Conservation (phyloP, 2,888 invertebrate species). For the Apodemia mormo region DNA sequence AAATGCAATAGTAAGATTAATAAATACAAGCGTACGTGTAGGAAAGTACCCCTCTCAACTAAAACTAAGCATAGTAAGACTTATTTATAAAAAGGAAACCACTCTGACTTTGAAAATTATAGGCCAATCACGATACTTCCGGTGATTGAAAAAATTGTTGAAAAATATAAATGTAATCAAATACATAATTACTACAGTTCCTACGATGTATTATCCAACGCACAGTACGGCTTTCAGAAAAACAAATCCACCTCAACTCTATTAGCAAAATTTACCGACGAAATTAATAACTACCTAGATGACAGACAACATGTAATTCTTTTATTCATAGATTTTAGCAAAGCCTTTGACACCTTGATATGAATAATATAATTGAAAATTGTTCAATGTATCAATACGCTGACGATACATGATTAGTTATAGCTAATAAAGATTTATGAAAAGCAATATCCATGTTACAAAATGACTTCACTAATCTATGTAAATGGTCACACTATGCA, state of each 20-base stretch:
- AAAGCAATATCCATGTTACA: not conserved
- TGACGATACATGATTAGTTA: conserved; percentile 11
- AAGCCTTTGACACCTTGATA: too few species aligned
- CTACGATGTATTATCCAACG: not conserved
- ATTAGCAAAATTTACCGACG: conserved; percentile 23
- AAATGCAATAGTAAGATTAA: not conserved
- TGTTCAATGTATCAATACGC: conserved; percentile 1
- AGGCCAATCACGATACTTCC: too few species aligned
- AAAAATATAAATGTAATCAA: too few species aligned
- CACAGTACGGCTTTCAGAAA: conserved; percentile 26
- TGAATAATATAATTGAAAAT: not conserved
- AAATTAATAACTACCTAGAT: too few species aligned
- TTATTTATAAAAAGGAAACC: too few species aligned
- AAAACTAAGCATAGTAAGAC: not conserved
- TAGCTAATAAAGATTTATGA: not conserved
- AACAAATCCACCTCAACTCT: conserved; percentile 36
- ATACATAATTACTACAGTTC: too few species aligned
- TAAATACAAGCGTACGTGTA: not conserved
- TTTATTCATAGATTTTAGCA: too few species aligned
- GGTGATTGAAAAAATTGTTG: too few species aligned
- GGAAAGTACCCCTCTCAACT: not conserved
- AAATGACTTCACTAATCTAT: conserved; percentile 2
- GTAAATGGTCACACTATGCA: conserved; percentile 13
- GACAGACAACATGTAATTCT: too few species aligned
- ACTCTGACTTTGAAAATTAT: too few species aligned